Base-by-base conservation (phyloP, 2,113 vertebrate genomes). In the Dendrocopos noguchii region DNA sequence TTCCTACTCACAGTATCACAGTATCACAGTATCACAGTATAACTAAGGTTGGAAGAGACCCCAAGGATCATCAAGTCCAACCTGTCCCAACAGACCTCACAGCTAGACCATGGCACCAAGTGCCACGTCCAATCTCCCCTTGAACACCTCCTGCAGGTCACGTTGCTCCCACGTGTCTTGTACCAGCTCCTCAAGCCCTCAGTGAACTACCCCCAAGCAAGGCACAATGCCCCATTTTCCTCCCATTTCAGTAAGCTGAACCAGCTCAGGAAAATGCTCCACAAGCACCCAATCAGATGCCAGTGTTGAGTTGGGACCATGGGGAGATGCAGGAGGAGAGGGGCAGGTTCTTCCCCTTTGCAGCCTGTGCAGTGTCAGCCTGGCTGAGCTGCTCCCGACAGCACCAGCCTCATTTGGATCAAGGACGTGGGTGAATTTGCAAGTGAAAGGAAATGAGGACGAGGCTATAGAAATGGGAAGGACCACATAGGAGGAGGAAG, bases 371-470 rank as follows among this genome's bases (percentile, higher is more conserved):
- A 5, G 56, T 4, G 11, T 56, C 55, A 17, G 47, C 11, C 22
- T 15, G 57, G 65, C 73, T 85, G 61, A 47, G 61, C 46, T 67
- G 82, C 72, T 59, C 14, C 2, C 12, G 68, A 36, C n/a, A 78
- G 65, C 65, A 74, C 10, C 47, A 24, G 53, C 57, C 78, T 78
- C 56, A 12, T 71, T 61, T 80, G 74, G 22, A 56, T 80, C 77
- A 71, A 80, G 68, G 72, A 39, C 4, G 5, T 31, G 56, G 25
- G 28, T 67, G 44, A 80, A 91, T 91, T 90, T 90, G 68, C 90
- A 94, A 87, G n/a, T 91, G 90, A 95, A 95, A 95, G 28, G 34
- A 91, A 80, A 67, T 74, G 73, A 90, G 79, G 90, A 90, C 90
- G 73, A 68, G 12, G 73, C 82, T 78, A 18, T 78, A 88, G 89